Evolutionary conservation across 2,888 invertebrate species (phyloP).

Genomic region (Leucoptera coffeella): DNA sequence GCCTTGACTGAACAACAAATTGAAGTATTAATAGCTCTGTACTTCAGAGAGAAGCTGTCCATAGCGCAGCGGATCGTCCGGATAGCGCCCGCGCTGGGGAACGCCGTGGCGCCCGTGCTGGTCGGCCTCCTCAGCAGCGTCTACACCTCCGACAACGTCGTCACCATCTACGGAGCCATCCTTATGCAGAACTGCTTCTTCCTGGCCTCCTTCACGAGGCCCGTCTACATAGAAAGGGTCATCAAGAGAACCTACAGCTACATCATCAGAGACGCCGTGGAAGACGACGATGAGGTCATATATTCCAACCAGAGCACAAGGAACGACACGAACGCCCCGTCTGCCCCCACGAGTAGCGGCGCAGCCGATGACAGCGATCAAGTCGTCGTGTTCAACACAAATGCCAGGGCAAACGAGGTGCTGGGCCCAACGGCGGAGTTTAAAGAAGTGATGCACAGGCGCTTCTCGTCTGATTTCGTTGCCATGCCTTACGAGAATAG

Average conservation of each 20-base stretch:
- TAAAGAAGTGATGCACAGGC: conserved; percentile 14
- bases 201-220: conserved; percentile 45
- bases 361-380: conserved; percentile 24
- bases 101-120: conserved; percentile 42
- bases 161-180: conserved; percentile 53
- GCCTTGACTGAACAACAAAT: conserved; percentile 52
- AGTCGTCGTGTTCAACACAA: conserved; percentile 32
- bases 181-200: conserved; percentile 52
- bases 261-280: conserved; percentile 32
- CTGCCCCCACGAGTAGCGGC: conserved; percentile 14
- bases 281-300: conserved; percentile 54
- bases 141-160: conserved; percentile 29
- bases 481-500: conserved; percentile 8
- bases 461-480: conserved; percentile 8
- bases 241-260: conserved; percentile 33
- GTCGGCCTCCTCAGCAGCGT: conserved; percentile 40
- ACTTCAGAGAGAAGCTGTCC: conserved; percentile 50
- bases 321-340: conserved; percentile 3
- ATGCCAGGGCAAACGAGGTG: conserved; percentile 27
- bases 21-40: conserved; percentile 52
- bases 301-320: conserved; percentile 31
- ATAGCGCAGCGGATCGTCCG: conserved; percentile 44
- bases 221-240: conserved; percentile 43
- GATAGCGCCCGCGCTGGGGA: conserved; percentile 46
- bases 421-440: conserved; percentile 24